phyloP scores from a whole-genome alignment of 92 coral and sea anemone genomes.

The Hydrozoanthus gracilis region DNA sequence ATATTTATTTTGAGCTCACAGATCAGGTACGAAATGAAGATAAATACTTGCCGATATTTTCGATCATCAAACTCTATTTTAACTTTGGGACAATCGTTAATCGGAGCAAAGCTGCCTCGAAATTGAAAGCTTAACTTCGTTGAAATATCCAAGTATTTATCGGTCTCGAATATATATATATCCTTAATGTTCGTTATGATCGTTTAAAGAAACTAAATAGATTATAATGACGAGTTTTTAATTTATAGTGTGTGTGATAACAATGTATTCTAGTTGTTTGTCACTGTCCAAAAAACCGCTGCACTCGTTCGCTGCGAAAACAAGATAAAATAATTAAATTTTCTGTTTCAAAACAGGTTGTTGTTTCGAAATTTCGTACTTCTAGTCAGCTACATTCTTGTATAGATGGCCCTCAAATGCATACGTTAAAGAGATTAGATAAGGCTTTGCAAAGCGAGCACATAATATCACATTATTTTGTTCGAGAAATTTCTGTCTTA shows the following conservation, averaged over 20 bases:
- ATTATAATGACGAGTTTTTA: constrained; percentile 5
- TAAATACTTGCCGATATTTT: background rate
- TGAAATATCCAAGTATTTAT: constrained; percentile 23
- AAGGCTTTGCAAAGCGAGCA: background rate
- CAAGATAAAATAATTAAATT: background rate
- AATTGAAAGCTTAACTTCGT: background rate
- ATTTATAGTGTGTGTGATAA: constrained; percentile 2
- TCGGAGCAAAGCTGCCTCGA: background rate
- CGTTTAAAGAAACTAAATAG: constrained; percentile 32
- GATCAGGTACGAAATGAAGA: background rate
- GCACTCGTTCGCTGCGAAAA: background rate
- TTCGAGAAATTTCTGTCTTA: background rate
- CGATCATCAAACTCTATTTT: background rate
- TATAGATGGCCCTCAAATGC: background rate
- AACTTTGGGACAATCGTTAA: background rate
- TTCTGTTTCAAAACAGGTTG: constrained; percentile 12
- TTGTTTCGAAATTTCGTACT: background rate
- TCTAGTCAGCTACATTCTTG: background rate
- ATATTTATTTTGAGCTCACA: background rate
- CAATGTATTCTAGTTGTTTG: background rate
- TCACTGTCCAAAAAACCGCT: background rate
- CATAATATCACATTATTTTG: background rate
- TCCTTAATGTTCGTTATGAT: constrained; percentile 17
- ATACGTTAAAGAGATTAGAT: constrained; percentile 27
- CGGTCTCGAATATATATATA: background rate